These are phyloP conservation scores for Hoplodrina blanda DNA, from an alignment of 2,888 invertebrate genomes.

Conservation along the genomic window DNA sequence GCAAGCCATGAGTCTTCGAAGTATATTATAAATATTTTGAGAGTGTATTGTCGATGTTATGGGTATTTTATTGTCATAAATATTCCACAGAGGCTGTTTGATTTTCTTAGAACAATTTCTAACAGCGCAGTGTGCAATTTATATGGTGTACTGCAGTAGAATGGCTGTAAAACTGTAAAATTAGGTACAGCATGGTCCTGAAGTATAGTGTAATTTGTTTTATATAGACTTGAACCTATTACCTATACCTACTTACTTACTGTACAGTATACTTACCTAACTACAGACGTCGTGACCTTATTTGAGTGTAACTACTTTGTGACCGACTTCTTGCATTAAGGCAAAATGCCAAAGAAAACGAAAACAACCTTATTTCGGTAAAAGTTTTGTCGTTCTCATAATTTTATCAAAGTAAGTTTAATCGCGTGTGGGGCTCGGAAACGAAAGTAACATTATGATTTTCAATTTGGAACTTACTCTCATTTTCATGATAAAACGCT, in stretches of 20 bases:
- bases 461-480: slow-evolving; percentile 42
- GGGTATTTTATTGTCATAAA: slow-evolving; percentile 59
- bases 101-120: slow-evolving; percentile 35
- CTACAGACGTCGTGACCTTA: slow-evolving; percentile 5
- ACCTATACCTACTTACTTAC: background rate
- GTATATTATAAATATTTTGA: slow-evolving; percentile 62
- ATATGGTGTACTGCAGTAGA: slow-evolving; percentile 11
- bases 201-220: background rate
- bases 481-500: slow-evolving; percentile 40
- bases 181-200: slow-evolving; percentile 4
- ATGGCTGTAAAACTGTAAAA: background rate
- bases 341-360: slow-evolving; percentile 57
- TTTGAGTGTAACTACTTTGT: slow-evolving; percentile 23
- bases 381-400: slow-evolving; percentile 39
- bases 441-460: slow-evolving; percentile 49
- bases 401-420: slow-evolving; percentile 43
- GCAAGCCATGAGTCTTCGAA: slow-evolving; percentile 60
- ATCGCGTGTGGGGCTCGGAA: slow-evolving; percentile 23
- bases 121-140: slow-evolving; percentile 19
- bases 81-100: slow-evolving; percentile 37
- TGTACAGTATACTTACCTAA: no score
- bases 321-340: slow-evolving; percentile 52
- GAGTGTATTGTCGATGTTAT: slow-evolving; percentile 54
- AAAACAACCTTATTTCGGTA: slow-evolving; percentile 54
- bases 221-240: background rate